Percentiles rank a stretch among this genome's conserved stretches.
Conservation (phyloP, 2,888 invertebrate species). For the Agapetus fuscipes region DNA sequence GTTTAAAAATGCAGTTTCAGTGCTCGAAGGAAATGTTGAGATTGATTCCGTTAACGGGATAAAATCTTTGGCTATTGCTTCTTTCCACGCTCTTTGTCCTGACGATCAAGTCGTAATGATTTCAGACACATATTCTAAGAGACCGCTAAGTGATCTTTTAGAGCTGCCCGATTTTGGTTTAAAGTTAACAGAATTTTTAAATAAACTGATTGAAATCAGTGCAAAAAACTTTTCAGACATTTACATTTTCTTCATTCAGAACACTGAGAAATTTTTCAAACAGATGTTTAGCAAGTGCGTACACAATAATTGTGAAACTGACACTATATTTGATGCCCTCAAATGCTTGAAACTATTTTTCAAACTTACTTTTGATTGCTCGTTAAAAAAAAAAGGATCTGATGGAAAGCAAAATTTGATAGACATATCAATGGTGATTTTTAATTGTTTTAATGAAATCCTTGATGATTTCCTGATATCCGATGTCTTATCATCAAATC, state of each 20-base stretch:
- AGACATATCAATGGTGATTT: constrained; percentile 4
- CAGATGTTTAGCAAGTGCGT: constrained; percentile 4
- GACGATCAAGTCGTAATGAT: constrained; percentile 6
- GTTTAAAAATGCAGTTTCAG: constrained; percentile 5
- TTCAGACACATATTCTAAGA: constrained; percentile 2
- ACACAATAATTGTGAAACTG: constrained; percentile 5
- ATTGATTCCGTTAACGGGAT: constrained; percentile 3
- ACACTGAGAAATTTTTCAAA: constrained; percentile 12
- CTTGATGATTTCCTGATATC: constrained; percentile 1
- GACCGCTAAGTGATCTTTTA: constrained; percentile 3
- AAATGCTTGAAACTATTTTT: constrained; percentile 9
- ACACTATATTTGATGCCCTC: constrained; percentile 5
- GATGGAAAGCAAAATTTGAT: too few relatives aligned
- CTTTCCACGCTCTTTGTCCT: constrained; percentile 1
- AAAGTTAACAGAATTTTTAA: constrained; percentile 11
- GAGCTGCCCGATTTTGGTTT: constrained; percentile 12
- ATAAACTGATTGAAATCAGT: constrained; percentile 12
- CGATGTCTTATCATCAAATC: constrained; percentile 2
- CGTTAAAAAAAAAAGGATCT: too few relatives aligned
- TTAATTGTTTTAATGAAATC: constrained; percentile 7
- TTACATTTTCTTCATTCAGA: constrained; percentile 14
- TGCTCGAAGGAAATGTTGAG: constrained; percentile 3
- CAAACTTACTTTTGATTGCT: too few relatives aligned
- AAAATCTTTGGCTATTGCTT: constrained; percentile 4
- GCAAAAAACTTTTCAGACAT: constrained; percentile 6